A percentile compares a stretch with the other conserved stretches of the same genome.
phyloP scores from a whole-genome alignment of 2,888 invertebrate genomes.

The Ornithoptera priamus region DNA sequence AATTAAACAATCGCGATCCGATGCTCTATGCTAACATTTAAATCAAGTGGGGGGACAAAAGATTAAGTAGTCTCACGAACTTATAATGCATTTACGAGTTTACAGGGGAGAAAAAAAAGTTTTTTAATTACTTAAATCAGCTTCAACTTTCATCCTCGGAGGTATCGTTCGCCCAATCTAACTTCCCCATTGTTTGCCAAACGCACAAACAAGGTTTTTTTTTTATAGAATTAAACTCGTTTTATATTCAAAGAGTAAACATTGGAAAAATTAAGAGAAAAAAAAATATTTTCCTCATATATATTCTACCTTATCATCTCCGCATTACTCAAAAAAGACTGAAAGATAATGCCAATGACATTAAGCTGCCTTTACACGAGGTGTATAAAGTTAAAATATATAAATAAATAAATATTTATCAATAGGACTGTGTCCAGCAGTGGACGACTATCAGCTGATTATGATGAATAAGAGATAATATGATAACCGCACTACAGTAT shows the following conservation, averaged over 20 bases:
- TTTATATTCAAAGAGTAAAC: background rate
- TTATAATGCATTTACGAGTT: conserved; percentile 1
- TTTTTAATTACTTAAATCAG: conserved; percentile 18
- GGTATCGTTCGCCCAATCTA: conserved; percentile 10
- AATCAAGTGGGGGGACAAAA: background rate
- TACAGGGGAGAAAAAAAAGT: background rate
- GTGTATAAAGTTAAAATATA: too few relatives aligned
- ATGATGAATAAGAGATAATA: too few relatives aligned
- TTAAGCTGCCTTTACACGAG: too few relatives aligned
- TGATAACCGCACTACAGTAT: too few relatives aligned
- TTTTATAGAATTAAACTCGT: background rate
- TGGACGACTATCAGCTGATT: too few relatives aligned
- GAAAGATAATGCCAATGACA: too few relatives aligned
- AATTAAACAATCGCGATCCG: too few relatives aligned
- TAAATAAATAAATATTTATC: too few relatives aligned
- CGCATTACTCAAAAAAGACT: too few relatives aligned
- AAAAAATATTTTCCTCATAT: too few relatives aligned
- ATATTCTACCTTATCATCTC: too few relatives aligned
- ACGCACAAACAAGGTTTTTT: background rate
- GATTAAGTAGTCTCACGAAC: background rate
- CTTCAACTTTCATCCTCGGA: conserved; percentile 9
- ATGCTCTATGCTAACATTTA: background rate
- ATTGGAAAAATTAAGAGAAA: background rate
- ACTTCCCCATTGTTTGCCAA: conserved; percentile 1
- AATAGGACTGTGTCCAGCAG: too few relatives aligned